Evolutionary conservation across 2,113 vertebrate genomes (phyloP), one percentile per base, ranked within the genome.

Genomic region (Pterophyllum scalare): DNA sequence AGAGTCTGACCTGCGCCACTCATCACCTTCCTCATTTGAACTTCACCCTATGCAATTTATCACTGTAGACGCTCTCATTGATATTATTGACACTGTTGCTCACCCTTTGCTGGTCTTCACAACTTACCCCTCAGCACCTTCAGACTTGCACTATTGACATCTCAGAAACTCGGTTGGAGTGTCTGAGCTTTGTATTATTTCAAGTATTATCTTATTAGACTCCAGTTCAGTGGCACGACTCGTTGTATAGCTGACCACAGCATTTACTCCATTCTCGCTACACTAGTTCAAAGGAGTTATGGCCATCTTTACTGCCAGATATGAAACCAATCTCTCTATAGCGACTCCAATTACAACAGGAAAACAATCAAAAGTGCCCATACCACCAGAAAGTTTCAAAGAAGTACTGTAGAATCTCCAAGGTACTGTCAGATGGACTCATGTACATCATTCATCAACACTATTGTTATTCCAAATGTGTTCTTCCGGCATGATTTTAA

Each of bases 151-250:
- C 61, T 78, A 76, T 35, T 81, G 82, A 84, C 81, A 76, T 81
- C 58, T 33, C 59, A 52, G 24, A 64, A 74, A 74, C 76, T 81
- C 83, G 64, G 83, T 8, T 31, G 62, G 77, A 81, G 77, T 54
- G 46, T 61, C 52, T 59, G 59, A 77, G 80, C 70, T 75, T 74
- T 80, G 72, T 56, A 78, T 83, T 79, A 79, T 81, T 70, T 87
- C 82, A 24, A 57, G 74, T 17, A 17, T 75, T 46, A 19, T 81
- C 67, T 83, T 59, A 83, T 87, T 83, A 75, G 56, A n/a, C 77
- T 65, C 8, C 74, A 52, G 57, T 61, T 77, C 70, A 38, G 49
- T 14, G 40, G 19, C 57, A 26, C 60, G 58, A 83, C 43, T 81
- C 62, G 81, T 26, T 60, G 31, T 40, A 12, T 6, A 8, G 75